A percentile compares a stretch with the other conserved stretches of the same genome.
Evolutionary conservation across 2,797 vertebrate species (phyloP).

Genomic region (Pseudomugil gertrudae): DNA sequence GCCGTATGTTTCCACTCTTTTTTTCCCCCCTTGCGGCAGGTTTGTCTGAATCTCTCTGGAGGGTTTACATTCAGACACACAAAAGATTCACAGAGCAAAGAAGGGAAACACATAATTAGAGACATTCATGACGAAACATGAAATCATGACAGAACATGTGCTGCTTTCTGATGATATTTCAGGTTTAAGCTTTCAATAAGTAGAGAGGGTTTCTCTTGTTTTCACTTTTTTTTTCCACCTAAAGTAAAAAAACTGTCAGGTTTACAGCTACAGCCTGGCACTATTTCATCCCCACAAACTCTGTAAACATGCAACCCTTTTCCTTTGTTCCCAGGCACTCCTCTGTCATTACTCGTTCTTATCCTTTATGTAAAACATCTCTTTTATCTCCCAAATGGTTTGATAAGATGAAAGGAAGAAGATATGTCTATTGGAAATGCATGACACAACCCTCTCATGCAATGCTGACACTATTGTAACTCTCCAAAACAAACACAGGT

Average conservation of each 20-base stretch:
- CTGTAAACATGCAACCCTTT: not conserved
- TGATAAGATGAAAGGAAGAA: conserved; percentile 12
- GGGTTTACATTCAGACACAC: conserved; percentile 37
- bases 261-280: conserved; percentile 17
- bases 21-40: not conserved
- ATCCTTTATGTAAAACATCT: not conserved
- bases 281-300: conserved; percentile 13
- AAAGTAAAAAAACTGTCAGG: not conserved
- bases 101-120: conserved; percentile 59
- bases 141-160: conserved; percentile 37
- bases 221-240: not conserved
- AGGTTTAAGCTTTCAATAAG: conserved; percentile 26
- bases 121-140: conserved; percentile 27
- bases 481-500: conserved; percentile 31
- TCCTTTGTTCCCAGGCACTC: not conserved
- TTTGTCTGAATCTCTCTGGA: conserved; percentile 45
- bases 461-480: conserved; percentile 23
- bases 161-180: conserved; percentile 2
- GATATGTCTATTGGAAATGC: not conserved
- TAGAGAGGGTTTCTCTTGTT: conserved; percentile 10
- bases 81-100: not conserved
- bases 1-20: not conserved
- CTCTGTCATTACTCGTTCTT: not conserved
- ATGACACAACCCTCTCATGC: not conserved
- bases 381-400: conserved; percentile 12